These are phyloP conservation scores for Harpagus bidentatus DNA, from an alignment of 2,113 vertebrate genomes.

Conservation along the genomic window DNA sequence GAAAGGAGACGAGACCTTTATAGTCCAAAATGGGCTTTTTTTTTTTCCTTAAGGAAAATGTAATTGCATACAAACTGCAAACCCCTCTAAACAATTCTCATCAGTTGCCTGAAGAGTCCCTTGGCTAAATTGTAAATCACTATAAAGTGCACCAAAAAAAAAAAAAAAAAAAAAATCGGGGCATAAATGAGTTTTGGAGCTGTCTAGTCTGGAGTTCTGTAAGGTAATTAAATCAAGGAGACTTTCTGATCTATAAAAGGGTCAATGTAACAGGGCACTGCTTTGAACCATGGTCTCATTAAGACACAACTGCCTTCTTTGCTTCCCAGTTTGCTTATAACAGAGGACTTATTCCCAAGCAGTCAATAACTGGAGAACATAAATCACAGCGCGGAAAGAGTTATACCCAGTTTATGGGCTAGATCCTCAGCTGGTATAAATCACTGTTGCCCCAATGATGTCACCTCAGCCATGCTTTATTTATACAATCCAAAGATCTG, in stretches of 20 bases:
- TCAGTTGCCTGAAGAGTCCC: neutral
- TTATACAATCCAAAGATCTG: neutral
- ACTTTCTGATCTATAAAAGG: slow-evolving; percentile 18
- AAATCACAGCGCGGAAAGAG: slow-evolving; percentile 23
- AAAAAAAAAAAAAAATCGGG: neutral
- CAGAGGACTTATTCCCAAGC: neutral
- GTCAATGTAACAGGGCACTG: slow-evolving; percentile 34
- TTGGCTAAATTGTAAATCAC: neutral
- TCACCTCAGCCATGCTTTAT: neutral
- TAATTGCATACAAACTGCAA: neutral
- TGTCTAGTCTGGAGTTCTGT: slow-evolving; percentile 29
- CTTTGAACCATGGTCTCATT: slow-evolving; percentile 34
- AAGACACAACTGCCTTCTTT: neutral
- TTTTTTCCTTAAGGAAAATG: neutral
- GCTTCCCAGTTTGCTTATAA: slow-evolving; percentile 2
- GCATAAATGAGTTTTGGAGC: slow-evolving; percentile 36
- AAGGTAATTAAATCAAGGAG: slow-evolving; percentile 40
- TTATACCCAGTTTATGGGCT: neutral
- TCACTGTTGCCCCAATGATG: neutral
- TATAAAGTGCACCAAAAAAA: neutral
- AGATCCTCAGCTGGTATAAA: slow-evolving; percentile 29
- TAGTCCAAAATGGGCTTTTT: neutral
- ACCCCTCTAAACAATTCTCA: neutral
- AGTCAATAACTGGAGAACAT: slow-evolving; percentile 29
- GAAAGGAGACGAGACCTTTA: neutral